phyloP scores from a whole-genome alignment of 2,888 invertebrate genomes.

The Julus scandinavius region DNA sequence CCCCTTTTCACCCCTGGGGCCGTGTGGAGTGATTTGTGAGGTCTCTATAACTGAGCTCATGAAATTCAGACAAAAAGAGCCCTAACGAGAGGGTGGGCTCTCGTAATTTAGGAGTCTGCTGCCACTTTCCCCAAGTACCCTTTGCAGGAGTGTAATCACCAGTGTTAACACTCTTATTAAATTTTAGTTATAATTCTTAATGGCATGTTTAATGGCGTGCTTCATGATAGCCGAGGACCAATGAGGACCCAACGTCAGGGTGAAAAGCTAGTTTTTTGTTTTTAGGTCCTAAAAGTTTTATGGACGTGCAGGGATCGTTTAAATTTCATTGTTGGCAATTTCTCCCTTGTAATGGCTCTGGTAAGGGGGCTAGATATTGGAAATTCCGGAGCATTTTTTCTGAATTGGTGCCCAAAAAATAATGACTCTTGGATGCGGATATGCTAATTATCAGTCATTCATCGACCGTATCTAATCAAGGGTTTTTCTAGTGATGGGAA shows the following conservation, averaged over 20 bases:
- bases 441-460: constrained; percentile 29
- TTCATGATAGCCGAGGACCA: constrained; percentile 39
- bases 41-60: constrained; percentile 42
- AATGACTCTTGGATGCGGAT: constrained; percentile 22
- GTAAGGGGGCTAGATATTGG: background rate
- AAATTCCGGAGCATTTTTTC: background rate
- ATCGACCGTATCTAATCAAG: constrained; percentile 33
- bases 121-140: constrained; percentile 29
- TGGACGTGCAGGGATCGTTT: constrained; percentile 34
- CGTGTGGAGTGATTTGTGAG: constrained; percentile 37
- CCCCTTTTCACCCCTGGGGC: constrained; percentile 42
- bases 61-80: constrained; percentile 36
- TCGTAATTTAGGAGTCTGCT: constrained; percentile 32
- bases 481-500: background rate
- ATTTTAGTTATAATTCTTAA: constrained; percentile 51
- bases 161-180: constrained; percentile 53
- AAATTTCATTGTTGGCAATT: constrained; percentile 39
- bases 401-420: background rate
- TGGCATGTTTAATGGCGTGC: constrained; percentile 49
- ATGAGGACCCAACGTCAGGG: background rate
- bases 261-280: constrained; percentile 7
- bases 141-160: constrained; percentile 48
- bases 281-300: constrained; percentile 6
- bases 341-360: constrained; percentile 18
- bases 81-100: constrained; percentile 42